A percentile compares a stretch with the other conserved stretches of the same genome.
These are phyloP conservation scores for Zaprionus inermis DNA, from an alignment of 1,140 invertebrate genomes.

Conservation along the genomic window DNA sequence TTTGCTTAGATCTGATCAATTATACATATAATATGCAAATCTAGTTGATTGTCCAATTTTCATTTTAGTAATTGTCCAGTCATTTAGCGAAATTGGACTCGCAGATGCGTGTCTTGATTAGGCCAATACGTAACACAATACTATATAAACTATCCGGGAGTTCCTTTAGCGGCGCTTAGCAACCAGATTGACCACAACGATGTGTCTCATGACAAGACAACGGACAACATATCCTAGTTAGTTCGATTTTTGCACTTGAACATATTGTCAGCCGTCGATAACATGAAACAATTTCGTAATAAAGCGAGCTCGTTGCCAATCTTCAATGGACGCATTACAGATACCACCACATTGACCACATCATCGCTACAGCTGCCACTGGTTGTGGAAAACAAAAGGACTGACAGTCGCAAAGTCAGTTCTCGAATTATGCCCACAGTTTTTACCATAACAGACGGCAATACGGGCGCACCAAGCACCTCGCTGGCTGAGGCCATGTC, in stretches of 20 bases:
- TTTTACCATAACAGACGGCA: slow-evolving; percentile 72
- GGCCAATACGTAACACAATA: slow-evolving; percentile 16
- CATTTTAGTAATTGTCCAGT: neutral
- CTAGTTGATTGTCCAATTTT: slow-evolving; percentile 14
- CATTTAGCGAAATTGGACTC: neutral
- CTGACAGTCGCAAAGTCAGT: slow-evolving; percentile 18
- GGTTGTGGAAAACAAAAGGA: slow-evolving; percentile 26
- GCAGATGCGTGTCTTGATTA: neutral
- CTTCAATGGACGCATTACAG: slow-evolving; percentile 77
- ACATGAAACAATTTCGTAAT: slow-evolving; percentile 74
- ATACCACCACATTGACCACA: slow-evolving; percentile 69
- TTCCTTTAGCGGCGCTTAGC: slow-evolving; percentile 48
- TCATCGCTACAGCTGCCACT: slow-evolving; percentile 62
- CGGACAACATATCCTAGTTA: slow-evolving; percentile 39
- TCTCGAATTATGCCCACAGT: slow-evolving; percentile 52
- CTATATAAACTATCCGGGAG: neutral
- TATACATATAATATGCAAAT: slow-evolving; percentile 30
- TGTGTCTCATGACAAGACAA: slow-evolving; percentile 36
- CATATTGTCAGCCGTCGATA: slow-evolving; percentile 5
- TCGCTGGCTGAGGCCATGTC: slow-evolving; percentile 67
- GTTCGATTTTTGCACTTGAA: slow-evolving; percentile 32
- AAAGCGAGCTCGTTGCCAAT: slow-evolving; percentile 77
- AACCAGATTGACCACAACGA: slow-evolving; percentile 71
- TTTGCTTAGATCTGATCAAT: slow-evolving; percentile 44
- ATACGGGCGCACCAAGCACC: slow-evolving; percentile 54